Conservation (phyloP, 30 jellyfish, hydroid and myxozoan genomes). For the Rhopilema esculentum region DNA sequence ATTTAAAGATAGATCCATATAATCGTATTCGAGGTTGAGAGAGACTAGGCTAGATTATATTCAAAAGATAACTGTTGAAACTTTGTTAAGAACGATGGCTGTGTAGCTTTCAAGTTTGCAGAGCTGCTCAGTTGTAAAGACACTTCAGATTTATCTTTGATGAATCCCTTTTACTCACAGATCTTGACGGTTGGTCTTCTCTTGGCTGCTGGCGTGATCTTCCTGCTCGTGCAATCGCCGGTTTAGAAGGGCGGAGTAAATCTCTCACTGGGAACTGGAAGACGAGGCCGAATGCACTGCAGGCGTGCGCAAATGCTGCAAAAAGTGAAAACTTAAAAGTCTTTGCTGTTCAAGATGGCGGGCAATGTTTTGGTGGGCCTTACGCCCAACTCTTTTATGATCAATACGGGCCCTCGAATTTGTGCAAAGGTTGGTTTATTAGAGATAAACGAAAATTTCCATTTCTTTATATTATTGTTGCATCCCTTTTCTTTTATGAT, state of each 20-base stretch:
- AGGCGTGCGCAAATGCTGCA: constrained; percentile 90
- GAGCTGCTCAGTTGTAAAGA: too few relatives aligned
- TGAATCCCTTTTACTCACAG: not conserved
- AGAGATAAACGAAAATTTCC: too few relatives aligned
- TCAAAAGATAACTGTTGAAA: too few relatives aligned
- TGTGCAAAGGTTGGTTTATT: constrained; percentile 81
- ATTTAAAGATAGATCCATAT: too few relatives aligned
- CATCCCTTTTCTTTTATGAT: not conserved
- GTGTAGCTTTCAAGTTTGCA: too few relatives aligned
- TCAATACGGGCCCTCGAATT: constrained; percentile 97
- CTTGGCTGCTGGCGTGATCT: constrained; percentile 99
- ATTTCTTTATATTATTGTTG: too few relatives aligned
- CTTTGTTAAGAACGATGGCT: too few relatives aligned
- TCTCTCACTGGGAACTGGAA: constrained; percentile 64
- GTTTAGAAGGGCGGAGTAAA: constrained; percentile 86
- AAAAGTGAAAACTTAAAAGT: constrained; percentile 58
- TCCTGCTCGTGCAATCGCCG: constrained; percentile 79
- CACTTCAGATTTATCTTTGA: too few relatives aligned
- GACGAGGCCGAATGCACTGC: constrained; percentile 74
- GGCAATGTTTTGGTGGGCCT: constrained; percentile 94
- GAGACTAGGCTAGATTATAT: too few relatives aligned
- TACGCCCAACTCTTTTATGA: constrained; percentile 75
- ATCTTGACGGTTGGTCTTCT: constrained; percentile 70
- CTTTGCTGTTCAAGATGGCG: constrained; percentile 98
- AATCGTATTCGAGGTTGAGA: too few relatives aligned